Base-by-base conservation (phyloP, 1,140 invertebrate species). In the Hydropsyche tenuis region DNA sequence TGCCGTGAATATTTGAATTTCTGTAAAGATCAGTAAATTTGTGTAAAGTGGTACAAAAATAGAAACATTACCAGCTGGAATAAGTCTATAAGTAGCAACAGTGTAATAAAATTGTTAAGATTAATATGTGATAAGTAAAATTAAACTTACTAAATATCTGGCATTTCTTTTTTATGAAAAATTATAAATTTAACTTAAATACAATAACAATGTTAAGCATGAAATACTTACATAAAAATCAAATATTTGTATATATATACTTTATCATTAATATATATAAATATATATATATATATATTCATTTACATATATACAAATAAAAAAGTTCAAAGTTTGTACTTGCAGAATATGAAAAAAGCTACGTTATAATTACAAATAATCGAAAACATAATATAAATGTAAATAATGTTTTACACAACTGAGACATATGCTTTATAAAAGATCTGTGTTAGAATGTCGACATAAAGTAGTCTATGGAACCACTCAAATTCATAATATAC, bases 301-400 rank as follows among this genome's bases (percentile, higher is more conserved):
- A 70, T 43, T 27, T 53, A 43, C 48, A 63, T 23, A 63, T 73
- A 70, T 74, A 77, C 75, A 77, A 77, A 77, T 74, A 71, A 66
- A 77, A 77, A 70, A 66, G 68, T 71, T 51, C 25, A 66, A 63
- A 43, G 46, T 63, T 76, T 77, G 75, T 77, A 77, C 75, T 77
- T 63, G 75, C 75, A 77, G 72, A 77, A 72, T 74, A 72, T 74
- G 71, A 77, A 77, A 70, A 76, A 74, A 76, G 72, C 72, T 46
- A 64, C 20, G 48, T 60, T 60, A 37, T 37, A 23, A 66, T 43
- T 45, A 66, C 22, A 66, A 42, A 43, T 66, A 46, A 46, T 23
- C 6, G 43, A 37, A 37, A 37, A 3, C 30, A 37, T 37, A 37
- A 37, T 37, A 37, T 56, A 20, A 9, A 56, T 56, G 18, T 20